Conservation (phyloP, 2,888 invertebrate species). For the Drosophila helvetica region DNA sequence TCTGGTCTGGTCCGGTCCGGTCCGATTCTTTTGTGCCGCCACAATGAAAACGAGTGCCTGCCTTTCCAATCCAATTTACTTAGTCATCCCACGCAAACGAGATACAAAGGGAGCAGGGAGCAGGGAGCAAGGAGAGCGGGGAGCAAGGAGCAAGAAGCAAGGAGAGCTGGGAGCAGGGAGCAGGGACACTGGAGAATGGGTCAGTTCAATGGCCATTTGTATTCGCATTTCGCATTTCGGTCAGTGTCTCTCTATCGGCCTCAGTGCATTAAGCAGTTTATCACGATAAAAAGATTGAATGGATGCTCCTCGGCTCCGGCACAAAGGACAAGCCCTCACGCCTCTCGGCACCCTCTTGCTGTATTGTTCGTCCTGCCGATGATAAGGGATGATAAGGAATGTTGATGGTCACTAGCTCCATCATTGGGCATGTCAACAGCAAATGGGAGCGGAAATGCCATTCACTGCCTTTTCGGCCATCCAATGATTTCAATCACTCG, state of each 20-base stretch:
- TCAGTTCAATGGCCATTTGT: slow-evolving; percentile 41
- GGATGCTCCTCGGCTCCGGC: slow-evolving; percentile 36
- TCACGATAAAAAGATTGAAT: slow-evolving; percentile 71
- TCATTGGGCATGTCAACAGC: slow-evolving; percentile 2
- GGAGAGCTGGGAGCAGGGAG: not conserved
- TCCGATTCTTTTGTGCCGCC: slow-evolving; percentile 6
- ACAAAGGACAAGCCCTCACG: slow-evolving; percentile 55
- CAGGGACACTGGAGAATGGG: slow-evolving; percentile 16
- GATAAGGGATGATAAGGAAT: slow-evolving; percentile 2
- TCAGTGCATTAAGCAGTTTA: slow-evolving; percentile 69
- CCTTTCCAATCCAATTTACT: slow-evolving; percentile 50
- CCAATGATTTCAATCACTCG: not conserved
- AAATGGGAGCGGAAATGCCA: slow-evolving; percentile 2
- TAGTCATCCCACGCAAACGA: slow-evolving; percentile 42
- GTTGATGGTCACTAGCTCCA: not conserved
- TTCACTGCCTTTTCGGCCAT: not conserved
- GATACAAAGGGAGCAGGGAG: slow-evolving; percentile 8
- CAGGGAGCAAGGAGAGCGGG: not conserved
- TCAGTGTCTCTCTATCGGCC: slow-evolving; percentile 9
- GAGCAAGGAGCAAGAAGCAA: not conserved
- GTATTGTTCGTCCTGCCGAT: slow-evolving; percentile 14
- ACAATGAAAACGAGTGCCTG: slow-evolving; percentile 35
- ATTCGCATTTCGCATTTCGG: slow-evolving; percentile 21
- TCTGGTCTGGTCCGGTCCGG: too few species aligned
- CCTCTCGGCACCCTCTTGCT: slow-evolving; percentile 18